These are phyloP conservation scores for Laticauda laticaudata DNA, from an alignment of 2,113 vertebrate genomes.

Conservation along the genomic window DNA sequence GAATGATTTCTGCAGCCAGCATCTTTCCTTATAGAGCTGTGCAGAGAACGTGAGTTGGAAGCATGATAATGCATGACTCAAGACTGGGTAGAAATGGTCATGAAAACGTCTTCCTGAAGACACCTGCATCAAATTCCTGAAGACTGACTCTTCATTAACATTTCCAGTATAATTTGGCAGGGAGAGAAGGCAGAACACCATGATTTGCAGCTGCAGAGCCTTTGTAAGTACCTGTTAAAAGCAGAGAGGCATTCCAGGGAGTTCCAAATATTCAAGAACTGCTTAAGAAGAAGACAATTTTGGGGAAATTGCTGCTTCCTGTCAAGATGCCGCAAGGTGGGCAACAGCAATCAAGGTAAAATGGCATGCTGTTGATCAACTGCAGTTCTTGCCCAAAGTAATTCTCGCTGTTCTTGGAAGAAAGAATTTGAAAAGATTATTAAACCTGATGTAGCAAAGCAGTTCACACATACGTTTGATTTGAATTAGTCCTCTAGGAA, in stretches of 20 bases:
- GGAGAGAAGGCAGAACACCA: not conserved
- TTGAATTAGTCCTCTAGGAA: not conserved
- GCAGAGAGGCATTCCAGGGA: not conserved
- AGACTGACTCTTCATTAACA: not conserved
- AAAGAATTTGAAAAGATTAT: not conserved
- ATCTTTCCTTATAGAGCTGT: not conserved
- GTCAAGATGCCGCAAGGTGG: not conserved
- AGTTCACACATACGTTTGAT: not conserved
- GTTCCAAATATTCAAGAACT: not conserved
- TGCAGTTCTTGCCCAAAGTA: not conserved
- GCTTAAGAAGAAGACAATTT: not conserved
- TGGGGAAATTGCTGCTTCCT: not conserved
- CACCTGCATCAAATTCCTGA: not conserved
- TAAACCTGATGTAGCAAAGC: constrained; percentile 11
- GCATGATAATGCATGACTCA: not conserved
- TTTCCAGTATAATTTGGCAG: not conserved
- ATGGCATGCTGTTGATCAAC: not conserved
- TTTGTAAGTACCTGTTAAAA: not conserved
- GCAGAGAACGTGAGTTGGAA: not conserved
- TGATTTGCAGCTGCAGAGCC: not conserved
- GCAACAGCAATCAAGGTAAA: not conserved
- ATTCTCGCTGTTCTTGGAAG: not conserved
- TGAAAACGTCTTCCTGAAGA: not conserved
- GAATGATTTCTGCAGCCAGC: not conserved
- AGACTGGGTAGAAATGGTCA: not conserved